Evolutionary conservation across 1,140 invertebrate genomes (phyloP).

Genomic region (Drosophila quadrilineata): DNA sequence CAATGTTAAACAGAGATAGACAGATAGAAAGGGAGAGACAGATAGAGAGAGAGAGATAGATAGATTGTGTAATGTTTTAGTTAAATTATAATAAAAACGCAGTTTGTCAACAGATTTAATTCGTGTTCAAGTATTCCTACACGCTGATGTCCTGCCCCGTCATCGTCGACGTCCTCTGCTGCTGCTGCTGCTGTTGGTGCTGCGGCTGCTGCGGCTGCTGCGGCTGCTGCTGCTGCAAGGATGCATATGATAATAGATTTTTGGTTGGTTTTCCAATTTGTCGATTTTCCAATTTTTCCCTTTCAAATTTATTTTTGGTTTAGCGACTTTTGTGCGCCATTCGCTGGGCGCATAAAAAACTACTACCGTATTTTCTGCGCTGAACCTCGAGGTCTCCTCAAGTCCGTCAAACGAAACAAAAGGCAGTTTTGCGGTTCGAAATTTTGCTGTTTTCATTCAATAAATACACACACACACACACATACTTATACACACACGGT

Average conservation of each 20-base stretch:
- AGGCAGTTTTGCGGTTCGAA: constrained; percentile 8
- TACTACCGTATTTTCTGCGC: constrained; percentile 81
- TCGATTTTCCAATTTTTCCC: constrained; percentile 7
- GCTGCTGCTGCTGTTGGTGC: constrained; percentile 22
- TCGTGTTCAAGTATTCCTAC: too few species aligned
- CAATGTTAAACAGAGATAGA: not conserved
- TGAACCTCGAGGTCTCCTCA: constrained; percentile 58
- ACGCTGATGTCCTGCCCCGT: constrained; percentile 5
- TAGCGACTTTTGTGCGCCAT: constrained; percentile 18
- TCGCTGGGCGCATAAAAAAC: constrained; percentile 67
- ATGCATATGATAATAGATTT: too few species aligned
- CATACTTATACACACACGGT: constrained; percentile 6
- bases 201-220: too few species aligned
- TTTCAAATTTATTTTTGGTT: too few species aligned
- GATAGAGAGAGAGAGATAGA: constrained; percentile 6
- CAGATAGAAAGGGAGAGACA: not conserved
- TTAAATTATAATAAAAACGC: too few species aligned
- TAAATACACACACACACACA: constrained; percentile 15
- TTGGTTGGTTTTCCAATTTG: too few species aligned
- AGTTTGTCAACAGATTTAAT: too few species aligned
- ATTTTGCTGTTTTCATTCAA: constrained; percentile 18
- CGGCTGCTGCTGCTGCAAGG: constrained; percentile 34
- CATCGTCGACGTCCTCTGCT: constrained; percentile 19
- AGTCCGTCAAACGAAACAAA: constrained; percentile 9
- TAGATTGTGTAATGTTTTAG: not conserved